A percentile compares a stretch with the other conserved stretches of the same genome.
Conservation (phyloP, 1,140 invertebrate species). For the Drosophila lacteicornis region DNA sequence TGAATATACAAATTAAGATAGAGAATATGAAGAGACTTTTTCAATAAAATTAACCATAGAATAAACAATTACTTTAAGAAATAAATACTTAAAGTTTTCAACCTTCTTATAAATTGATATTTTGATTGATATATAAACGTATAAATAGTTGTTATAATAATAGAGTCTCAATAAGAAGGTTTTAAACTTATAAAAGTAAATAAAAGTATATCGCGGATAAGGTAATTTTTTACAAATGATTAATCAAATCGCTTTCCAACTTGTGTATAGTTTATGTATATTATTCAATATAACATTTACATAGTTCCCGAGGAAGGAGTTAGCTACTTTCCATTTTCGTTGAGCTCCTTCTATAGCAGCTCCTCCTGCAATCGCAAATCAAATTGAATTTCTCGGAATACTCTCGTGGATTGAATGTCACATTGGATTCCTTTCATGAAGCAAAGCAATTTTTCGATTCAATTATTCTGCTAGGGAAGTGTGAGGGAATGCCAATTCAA, state of each 20-base stretch:
- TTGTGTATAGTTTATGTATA: too few relatives aligned
- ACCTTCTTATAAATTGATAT: not conserved
- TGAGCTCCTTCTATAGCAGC: not conserved
- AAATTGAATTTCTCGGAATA: slow-evolving; percentile 36
- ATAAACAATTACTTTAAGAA: too few relatives aligned
- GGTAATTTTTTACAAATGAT: not conserved
- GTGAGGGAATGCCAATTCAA: slow-evolving; percentile 53
- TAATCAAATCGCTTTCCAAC: not conserved
- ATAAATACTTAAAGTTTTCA: too few relatives aligned
- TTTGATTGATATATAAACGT: too few relatives aligned
- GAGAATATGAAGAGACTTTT: too few relatives aligned
- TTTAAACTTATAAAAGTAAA: too few relatives aligned
- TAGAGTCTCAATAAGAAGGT: not conserved
- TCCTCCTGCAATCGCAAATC: slow-evolving; percentile 15
- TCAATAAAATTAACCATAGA: too few relatives aligned
- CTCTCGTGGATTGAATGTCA: slow-evolving; percentile 26
- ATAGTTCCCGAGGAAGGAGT: not conserved
- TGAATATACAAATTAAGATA: too few relatives aligned
- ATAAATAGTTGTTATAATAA: not conserved
- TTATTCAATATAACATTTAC: too few relatives aligned
- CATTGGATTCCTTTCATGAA: slow-evolving; percentile 43
- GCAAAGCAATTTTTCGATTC: slow-evolving; percentile 70
- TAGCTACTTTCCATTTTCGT: not conserved
- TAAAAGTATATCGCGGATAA: not conserved
- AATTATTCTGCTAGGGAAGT: slow-evolving; percentile 59